phyloP scores from a whole-genome alignment of 2,113 vertebrate species.

The Ia io region DNA sequence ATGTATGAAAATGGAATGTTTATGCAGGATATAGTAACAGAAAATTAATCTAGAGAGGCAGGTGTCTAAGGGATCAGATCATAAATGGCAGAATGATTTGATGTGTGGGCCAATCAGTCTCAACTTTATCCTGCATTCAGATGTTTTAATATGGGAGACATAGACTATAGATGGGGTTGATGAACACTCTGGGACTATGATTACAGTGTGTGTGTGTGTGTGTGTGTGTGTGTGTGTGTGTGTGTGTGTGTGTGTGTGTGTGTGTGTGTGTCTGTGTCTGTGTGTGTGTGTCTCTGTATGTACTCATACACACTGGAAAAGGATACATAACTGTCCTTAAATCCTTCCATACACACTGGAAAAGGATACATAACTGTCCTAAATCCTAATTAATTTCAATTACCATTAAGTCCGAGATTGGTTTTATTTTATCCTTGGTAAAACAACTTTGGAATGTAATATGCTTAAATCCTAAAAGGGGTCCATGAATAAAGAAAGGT shows the following conservation, averaged over 20 bases:
- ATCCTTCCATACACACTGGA: no score
- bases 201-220: not conserved
- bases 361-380: no score
- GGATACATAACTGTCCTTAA: not conserved
- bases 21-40: not conserved
- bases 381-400: no score
- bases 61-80: not conserved
- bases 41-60: not conserved
- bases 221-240: no score
- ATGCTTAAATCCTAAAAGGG: not conserved
- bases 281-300: fast-evolving
- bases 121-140: not conserved
- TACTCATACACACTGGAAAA: not conserved
- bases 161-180: not conserved
- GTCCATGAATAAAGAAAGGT: not conserved
- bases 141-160: not conserved
- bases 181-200: not conserved
- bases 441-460: no score
- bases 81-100: not conserved
- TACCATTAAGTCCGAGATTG: no score
- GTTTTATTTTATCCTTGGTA: no score
- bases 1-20: slow-evolving; percentile 16
- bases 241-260: no score
- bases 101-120: not conserved
- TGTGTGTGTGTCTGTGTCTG: fast-evolving